These are phyloP conservation scores for Hephaestus fuliginosus DNA, from an alignment of 2,797 vertebrate genomes.

Conservation along the genomic window DNA sequence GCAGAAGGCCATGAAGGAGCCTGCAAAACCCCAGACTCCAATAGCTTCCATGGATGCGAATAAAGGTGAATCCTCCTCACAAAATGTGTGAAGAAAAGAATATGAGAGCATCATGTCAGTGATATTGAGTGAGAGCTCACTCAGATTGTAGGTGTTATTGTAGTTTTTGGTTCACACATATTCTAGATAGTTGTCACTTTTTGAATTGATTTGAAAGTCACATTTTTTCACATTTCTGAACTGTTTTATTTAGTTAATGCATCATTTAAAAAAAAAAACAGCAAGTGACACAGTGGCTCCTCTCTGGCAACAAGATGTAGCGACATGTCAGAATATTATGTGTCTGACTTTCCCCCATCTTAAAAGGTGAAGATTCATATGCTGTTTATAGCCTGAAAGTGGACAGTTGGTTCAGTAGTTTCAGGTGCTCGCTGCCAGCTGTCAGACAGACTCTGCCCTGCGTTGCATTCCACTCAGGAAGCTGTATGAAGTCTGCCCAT, in stretches of 20 bases:
- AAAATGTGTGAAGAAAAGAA: background rate
- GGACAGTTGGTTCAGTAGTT: constrained; percentile 20
- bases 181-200: background rate
- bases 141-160: background rate
- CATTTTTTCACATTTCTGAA: background rate
- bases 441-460: constrained; percentile 23
- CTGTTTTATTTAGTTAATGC: background rate
- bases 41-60: constrained; percentile 77
- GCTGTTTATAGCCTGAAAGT: constrained; percentile 17
- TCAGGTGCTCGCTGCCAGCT: constrained; percentile 8
- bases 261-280: background rate
- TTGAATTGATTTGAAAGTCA: constrained; percentile 5
- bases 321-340: background rate
- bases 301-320: background rate
- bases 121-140: background rate
- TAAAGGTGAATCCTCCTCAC: constrained; percentile 76
- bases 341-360: background rate
- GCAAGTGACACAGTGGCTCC: background rate
- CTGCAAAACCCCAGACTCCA: constrained; percentile 78
- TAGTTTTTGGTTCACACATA: background rate
- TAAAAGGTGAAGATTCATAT: background rate
- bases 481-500: constrained; percentile 38
- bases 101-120: background rate
- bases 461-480: constrained; percentile 15
- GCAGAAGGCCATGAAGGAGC: constrained; percentile 84